Conservation (phyloP, 1,140 invertebrate genomes). For the Episyrphus balteatus region DNA sequence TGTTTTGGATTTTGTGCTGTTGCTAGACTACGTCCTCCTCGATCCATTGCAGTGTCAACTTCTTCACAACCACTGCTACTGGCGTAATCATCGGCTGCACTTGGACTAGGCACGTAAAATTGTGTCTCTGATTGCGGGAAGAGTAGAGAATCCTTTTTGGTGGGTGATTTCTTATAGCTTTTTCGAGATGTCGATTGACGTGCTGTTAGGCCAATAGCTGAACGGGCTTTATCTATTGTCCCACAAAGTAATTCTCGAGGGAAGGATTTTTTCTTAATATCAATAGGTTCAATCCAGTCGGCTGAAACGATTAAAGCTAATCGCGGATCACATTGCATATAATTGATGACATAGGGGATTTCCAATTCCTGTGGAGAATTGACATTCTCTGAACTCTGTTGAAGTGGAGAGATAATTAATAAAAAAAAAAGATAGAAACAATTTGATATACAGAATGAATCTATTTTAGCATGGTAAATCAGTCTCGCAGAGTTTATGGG, state of each 20-base stretch:
- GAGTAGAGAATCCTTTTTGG: background rate
- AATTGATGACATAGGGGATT: constrained; percentile 13
- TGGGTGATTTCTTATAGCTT: constrained; percentile 6
- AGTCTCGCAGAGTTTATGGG: background rate
- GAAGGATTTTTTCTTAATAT: constrained; percentile 14
- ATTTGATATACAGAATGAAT: background rate
- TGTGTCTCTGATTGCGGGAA: no score
- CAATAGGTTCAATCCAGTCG: constrained; percentile 13
- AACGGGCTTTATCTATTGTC: constrained; percentile 10
- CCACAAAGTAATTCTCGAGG: constrained; percentile 9
- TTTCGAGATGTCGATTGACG: background rate
- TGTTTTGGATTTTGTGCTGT: background rate
- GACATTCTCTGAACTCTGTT: constrained; percentile 7
- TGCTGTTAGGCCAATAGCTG: constrained; percentile 9
- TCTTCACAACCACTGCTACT: constrained; percentile 7
- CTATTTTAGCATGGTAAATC: background rate
- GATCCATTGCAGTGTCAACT: background rate
- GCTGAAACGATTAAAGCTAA: constrained; percentile 18
- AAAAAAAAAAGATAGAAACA: background rate
- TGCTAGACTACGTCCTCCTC: background rate
- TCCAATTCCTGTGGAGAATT: constrained; percentile 16
- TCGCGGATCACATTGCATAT: constrained; percentile 14
- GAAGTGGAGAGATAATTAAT: constrained; percentile 9
- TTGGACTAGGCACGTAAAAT: no score
- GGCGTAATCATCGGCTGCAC: constrained; percentile 3